phyloP scores from a whole-genome alignment of 2,113 vertebrate genomes.

The Chaetura pelagica region DNA sequence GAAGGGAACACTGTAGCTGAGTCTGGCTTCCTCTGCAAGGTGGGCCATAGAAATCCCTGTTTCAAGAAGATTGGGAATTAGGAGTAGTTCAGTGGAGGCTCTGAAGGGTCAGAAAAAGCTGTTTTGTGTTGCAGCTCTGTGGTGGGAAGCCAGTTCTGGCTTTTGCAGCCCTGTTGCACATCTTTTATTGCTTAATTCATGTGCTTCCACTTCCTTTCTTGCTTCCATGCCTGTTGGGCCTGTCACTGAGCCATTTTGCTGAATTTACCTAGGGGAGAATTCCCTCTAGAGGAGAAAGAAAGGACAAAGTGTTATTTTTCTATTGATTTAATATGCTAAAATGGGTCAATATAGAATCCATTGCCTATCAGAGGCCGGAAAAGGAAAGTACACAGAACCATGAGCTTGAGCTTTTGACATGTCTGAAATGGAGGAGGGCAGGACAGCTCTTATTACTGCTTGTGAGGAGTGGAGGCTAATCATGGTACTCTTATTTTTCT shows the following conservation, averaged over 20 bases:
- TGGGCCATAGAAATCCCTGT: background rate
- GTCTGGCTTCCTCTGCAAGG: rapidly evolving
- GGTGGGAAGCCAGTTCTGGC: background rate
- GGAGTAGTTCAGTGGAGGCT: too few relatives aligned
- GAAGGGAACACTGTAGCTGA: background rate
- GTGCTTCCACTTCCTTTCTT: background rate
- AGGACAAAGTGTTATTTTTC: background rate
- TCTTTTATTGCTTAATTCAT: background rate
- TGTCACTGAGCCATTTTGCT: background rate
- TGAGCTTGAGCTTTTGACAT: background rate
- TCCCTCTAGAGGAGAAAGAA: background rate
- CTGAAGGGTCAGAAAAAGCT: background rate
- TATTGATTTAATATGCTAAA: background rate
- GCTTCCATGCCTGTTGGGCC: background rate
- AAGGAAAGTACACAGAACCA: background rate
- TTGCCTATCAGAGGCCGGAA: background rate
- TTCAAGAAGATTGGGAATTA: background rate
- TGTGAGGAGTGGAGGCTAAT: background rate
- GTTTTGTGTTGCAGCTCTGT: background rate
- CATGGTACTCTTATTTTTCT: background rate
- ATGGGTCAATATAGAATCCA: background rate
- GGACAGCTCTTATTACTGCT: background rate
- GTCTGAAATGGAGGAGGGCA: background rate
- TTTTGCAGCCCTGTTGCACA: background rate
- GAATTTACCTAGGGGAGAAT: background rate